A percentile compares a stretch with the other conserved stretches of the same genome.
phyloP scores from a whole-genome alignment of 2,113 vertebrate species.

The Accipiter virgatus region DNA sequence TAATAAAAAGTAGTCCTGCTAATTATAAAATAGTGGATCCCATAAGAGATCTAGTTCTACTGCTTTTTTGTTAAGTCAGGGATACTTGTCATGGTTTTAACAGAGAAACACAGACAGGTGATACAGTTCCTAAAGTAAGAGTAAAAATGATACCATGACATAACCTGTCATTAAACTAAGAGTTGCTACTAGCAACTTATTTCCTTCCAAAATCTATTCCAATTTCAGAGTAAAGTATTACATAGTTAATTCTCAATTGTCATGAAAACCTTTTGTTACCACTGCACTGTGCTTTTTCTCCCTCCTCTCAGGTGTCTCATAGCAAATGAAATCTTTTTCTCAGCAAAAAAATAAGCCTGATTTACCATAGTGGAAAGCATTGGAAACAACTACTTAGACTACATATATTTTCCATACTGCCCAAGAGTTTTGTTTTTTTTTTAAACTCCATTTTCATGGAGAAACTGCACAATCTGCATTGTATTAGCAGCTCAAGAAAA shows the following conservation, averaged over 20 bases:
- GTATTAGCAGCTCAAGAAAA: not conserved
- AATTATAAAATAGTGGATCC: not conserved
- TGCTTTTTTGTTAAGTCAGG: not conserved
- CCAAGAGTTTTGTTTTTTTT: not conserved
- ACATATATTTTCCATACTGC: not conserved
- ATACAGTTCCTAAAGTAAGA: not conserved
- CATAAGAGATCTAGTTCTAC: not conserved
- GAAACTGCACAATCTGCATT: not conserved
- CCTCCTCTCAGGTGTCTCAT: rapidly evolving
- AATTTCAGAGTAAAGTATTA: not conserved
- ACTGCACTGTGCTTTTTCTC: not conserved
- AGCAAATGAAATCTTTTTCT: not conserved
- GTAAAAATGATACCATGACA: not conserved
- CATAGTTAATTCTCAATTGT: not conserved
- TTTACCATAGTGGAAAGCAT: not conserved
- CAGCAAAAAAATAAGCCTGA: not conserved
- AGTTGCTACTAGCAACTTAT: not conserved
- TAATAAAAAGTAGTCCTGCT: not conserved
- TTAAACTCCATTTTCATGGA: not conserved
- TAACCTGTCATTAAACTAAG: not conserved
- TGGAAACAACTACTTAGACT: not conserved
- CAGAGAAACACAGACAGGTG: not conserved
- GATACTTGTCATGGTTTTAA: not conserved
- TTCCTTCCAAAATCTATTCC: not conserved
- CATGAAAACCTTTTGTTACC: not conserved